These are phyloP conservation scores for Moxostoma hubbsi DNA, from an alignment of 2,797 vertebrate species.

Conservation along the genomic window DNA sequence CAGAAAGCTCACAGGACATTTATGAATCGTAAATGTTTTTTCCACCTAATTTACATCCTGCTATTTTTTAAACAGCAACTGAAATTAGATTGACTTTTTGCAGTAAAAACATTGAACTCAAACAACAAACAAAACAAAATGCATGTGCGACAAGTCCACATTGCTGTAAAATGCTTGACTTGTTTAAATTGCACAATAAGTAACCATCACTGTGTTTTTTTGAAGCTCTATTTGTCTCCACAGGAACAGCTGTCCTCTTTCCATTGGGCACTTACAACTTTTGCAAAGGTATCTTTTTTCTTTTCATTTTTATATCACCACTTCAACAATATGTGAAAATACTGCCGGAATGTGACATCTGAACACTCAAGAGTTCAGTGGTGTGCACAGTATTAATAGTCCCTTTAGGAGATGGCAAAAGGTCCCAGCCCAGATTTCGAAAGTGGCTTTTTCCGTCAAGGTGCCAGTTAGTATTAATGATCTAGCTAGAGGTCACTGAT, in stretches of 20 bases:
- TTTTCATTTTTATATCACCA: not conserved
- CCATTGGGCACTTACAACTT: not conserved
- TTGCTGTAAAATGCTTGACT: too few species aligned
- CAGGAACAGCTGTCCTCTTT: not conserved
- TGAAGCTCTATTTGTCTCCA: too few species aligned
- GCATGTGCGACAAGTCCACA: too few species aligned
- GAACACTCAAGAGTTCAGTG: constrained; percentile 7
- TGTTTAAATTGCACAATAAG: not conserved
- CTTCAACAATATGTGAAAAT: constrained; percentile 8
- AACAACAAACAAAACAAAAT: too few species aligned
- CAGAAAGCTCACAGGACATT: not conserved
- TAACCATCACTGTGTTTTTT: not conserved
- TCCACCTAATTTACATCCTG: not conserved
- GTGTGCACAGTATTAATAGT: constrained; percentile 37
- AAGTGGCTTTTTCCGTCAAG: constrained; percentile 57
- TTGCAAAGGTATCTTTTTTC: not conserved
- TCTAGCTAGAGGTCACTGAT: constrained; percentile 71
- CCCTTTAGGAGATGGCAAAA: constrained; percentile 38
- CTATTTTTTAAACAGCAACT: not conserved
- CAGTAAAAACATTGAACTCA: not conserved
- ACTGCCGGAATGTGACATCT: constrained; percentile 1
- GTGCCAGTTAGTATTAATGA: constrained; percentile 69
- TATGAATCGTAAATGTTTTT: not conserved
- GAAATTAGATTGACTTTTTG: not conserved
- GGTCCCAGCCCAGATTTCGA: constrained; percentile 39